Percentiles rank a stretch among this genome's conserved stretches.
Evolutionary conservation across 2,888 invertebrate genomes (phyloP).

Genomic region (Polia nebulosa): DNA sequence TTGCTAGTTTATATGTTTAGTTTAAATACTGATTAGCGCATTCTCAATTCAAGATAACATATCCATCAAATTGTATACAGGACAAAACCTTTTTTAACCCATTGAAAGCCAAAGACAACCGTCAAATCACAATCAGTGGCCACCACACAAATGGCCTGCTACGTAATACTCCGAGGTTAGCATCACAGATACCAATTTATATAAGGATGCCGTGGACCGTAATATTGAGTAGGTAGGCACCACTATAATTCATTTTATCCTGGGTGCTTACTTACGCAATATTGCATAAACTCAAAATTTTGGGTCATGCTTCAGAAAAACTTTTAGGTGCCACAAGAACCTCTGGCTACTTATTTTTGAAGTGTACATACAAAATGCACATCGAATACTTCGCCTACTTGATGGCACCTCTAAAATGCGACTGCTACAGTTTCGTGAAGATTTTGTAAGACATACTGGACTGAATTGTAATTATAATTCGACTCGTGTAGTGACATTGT

Average conservation of each 20-base stretch:
- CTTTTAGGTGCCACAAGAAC: neutral
- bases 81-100: no score
- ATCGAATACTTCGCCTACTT: neutral
- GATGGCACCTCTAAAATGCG: neutral
- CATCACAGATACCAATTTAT: no score
- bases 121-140: no score
- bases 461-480: neutral
- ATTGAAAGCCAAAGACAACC: no score
- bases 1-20: no score
- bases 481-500: neutral
- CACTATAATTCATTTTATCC: no score
- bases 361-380: neutral
- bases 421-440: neutral
- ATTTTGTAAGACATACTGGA: slow-evolving; percentile 4
- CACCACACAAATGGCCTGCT: neutral
- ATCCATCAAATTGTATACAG: no score
- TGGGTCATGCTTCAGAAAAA: neutral
- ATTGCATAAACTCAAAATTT: no score
- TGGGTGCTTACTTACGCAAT: no score
- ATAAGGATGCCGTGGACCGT: no score
- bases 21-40: no score
- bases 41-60: no score
- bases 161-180: neutral
- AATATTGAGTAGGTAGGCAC: neutral
- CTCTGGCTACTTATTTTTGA: neutral